These are phyloP conservation scores for Scophthalmus maximus DNA, from an alignment of 2,113 vertebrate species.

Conservation along the genomic window DNA sequence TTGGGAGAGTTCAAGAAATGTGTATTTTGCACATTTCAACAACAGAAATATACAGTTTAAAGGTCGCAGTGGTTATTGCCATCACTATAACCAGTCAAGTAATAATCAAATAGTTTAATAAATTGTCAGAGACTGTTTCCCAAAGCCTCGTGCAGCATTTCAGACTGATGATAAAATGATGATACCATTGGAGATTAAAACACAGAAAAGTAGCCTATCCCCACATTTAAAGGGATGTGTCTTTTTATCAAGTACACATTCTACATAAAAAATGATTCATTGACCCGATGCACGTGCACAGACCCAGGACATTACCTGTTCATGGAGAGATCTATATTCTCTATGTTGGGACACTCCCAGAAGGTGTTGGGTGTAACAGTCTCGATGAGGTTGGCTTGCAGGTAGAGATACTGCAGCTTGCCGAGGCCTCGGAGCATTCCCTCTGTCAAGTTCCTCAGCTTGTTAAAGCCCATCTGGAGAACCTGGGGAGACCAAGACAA, in stretches of 20 bases:
- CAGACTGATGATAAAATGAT: too few relatives aligned
- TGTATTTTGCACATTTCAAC: not conserved
- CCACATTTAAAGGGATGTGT: too few relatives aligned
- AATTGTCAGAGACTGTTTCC: not conserved
- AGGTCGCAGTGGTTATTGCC: not conserved
- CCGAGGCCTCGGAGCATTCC: conserved; percentile 94
- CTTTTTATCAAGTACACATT: too few relatives aligned
- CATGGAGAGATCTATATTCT: conserved; percentile 99
- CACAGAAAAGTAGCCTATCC: too few relatives aligned
- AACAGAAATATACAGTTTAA: not conserved
- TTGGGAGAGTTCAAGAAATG: not conserved
- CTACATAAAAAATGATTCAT: too few relatives aligned
- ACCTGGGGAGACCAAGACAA: conserved; percentile 76
- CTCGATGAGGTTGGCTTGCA: conserved; percentile 98
- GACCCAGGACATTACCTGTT: conserved; percentile 85
- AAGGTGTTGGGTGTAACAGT: conserved; percentile 94
- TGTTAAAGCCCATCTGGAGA: conserved; percentile 83
- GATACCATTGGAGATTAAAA: too few relatives aligned
- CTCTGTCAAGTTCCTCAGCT: conserved; percentile 94
- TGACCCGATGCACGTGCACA: not conserved
- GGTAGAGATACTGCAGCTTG: conserved; percentile 98
- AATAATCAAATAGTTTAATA: not conserved
- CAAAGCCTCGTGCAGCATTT: not conserved
- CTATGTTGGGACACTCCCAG: conserved; percentile 95
- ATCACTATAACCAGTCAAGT: not conserved